Evolutionary conservation across 2,113 vertebrate species (phyloP), one percentile per base, ranked within the genome.

Genomic region (Serilophus lunatus): DNA sequence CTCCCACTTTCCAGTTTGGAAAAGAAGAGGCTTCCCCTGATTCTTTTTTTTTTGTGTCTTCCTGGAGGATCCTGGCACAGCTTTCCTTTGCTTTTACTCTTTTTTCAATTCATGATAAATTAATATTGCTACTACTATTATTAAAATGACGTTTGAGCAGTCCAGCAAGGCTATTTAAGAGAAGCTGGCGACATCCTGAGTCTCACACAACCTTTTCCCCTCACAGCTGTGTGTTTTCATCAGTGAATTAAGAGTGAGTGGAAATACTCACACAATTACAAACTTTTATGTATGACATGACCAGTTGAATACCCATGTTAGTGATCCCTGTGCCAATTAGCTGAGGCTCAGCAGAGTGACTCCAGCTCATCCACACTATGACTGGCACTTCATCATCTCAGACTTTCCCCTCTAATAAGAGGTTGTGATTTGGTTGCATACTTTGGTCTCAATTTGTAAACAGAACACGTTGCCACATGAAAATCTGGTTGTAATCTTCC

Each of bases 401-500:
- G 92, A 59, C 60, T 64, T 95, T 84, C 61, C 53, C 49, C 31
- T 89, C 59, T 28, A 33, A 78, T 53, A 84, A 92, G 82, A 40
- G 70, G 50, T n/a, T 79, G 80, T 51, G 74, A 82, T 79, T 94
- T 93, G 85, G 86, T 85, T 17, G 0, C 56, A 70, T 88, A 94
- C 77, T 86, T 95, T 89, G 56, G 92, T 91, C 76, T 92, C 78
- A 38, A 2, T 63, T 36, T 91, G 69, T 91, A 94, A 98, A 94
- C 90, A 96, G 82, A 92, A 68, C 76, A 79, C 11, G 2, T 0
- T n/a, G 40, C 31, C 53, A 35, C 0, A 4, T 59, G 82, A 91
- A 94, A 95, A 92, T 81, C 93, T 92, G 71, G 36, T 51, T 59
- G 64, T 7, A 13, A 89, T 61, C 61, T 35, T 92, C 44, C 64